Evolutionary conservation across 2,888 invertebrate genomes (phyloP).

Genomic region (Habroteleia sp.): DNA sequence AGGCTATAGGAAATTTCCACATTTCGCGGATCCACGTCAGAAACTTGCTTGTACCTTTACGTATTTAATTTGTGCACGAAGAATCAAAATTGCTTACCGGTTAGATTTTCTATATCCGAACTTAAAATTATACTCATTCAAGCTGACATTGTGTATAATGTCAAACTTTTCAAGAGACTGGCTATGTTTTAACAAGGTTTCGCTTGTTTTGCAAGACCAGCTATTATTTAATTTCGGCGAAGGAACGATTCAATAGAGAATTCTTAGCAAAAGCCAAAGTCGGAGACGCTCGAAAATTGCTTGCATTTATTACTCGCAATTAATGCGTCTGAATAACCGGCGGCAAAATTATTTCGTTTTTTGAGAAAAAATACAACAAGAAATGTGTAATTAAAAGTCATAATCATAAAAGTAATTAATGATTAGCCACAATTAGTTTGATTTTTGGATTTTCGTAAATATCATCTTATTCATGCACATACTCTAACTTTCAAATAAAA

Average conservation of each 20-base stretch:
- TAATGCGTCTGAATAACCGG: constrained; percentile 35
- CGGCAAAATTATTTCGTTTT: constrained; percentile 27
- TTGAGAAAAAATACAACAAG: too few relatives aligned
- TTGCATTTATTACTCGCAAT: constrained; percentile 39
- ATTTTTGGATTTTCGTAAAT: too few relatives aligned
- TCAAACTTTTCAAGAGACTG: constrained; percentile 20
- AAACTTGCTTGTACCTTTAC: constrained; percentile 3
- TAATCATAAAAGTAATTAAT: too few relatives aligned
- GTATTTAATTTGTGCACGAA: not conserved
- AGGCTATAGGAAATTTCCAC: constrained; percentile 1
- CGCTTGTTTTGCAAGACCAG: constrained; percentile 41
- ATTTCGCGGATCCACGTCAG: not conserved
- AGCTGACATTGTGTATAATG: constrained; percentile 3
- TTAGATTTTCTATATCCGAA: not conserved
- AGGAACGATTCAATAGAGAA: constrained; percentile 13
- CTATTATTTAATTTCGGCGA: constrained; percentile 32
- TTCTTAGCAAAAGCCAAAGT: constrained; percentile 12
- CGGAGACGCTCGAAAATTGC: constrained; percentile 19
- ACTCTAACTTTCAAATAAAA: too few relatives aligned
- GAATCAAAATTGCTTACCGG: constrained; percentile 35
- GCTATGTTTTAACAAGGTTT: constrained; percentile 41
- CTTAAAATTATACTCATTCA: constrained; percentile 18
- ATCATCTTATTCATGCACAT: too few relatives aligned
- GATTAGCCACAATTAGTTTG: too few relatives aligned
- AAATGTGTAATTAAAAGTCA: too few relatives aligned